phyloP scores from a whole-genome alignment of 2,113 vertebrate species.

The Poecile atricapillus region DNA sequence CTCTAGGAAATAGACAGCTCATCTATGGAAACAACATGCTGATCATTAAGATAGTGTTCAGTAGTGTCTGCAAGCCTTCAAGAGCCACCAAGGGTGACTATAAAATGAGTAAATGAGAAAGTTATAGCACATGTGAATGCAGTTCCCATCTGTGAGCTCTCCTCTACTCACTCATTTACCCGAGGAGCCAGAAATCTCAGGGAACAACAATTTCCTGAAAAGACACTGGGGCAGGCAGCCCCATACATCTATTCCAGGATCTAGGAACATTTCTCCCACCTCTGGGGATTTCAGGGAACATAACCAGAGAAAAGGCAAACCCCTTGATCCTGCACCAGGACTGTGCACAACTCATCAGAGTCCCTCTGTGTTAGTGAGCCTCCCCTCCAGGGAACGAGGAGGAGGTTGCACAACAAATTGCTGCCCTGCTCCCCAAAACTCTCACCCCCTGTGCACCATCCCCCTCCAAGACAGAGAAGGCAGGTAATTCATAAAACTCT shows the following conservation, averaged over 20 bases:
- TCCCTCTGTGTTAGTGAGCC: not conserved
- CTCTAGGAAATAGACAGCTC: not conserved
- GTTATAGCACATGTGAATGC: not conserved
- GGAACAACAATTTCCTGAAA: not conserved
- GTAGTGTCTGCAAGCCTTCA: not conserved
- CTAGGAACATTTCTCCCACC: not conserved
- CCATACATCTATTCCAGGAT: not conserved
- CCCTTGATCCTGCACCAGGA: not conserved
- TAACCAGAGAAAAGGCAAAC: not conserved
- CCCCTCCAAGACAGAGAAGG: not conserved
- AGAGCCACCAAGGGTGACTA: not conserved
- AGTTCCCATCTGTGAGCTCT: not conserved
- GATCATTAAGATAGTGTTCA: not conserved
- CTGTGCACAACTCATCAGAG: not conserved
- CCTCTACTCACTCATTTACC: not conserved
- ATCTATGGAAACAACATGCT: not conserved
- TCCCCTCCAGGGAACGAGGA: fast-evolving
- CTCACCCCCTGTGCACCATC: not conserved
- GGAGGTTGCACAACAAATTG: not conserved
- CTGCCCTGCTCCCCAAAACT: not conserved
- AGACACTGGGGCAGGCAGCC: not conserved
- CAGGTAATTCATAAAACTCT: not conserved
- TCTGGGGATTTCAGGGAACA: not conserved
- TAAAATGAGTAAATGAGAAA: not conserved
- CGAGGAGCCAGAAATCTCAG: not conserved